phyloP scores from a whole-genome alignment of 2,888 invertebrate species.

The Eupsilia transversa region DNA sequence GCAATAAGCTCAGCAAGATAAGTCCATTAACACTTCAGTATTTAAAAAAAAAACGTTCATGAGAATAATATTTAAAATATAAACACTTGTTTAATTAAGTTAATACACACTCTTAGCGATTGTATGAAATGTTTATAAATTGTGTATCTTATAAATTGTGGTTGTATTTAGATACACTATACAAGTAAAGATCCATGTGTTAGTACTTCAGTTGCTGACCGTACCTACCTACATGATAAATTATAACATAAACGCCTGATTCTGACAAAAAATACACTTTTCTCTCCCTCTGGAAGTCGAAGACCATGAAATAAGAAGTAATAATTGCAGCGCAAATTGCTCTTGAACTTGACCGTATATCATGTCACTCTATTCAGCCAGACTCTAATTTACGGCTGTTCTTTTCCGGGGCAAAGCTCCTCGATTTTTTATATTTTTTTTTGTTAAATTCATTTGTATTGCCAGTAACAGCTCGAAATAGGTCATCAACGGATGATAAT shows the following conservation, averaged over 20 bases:
- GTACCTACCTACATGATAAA: background rate
- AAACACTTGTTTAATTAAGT: no score
- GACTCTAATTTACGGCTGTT: background rate
- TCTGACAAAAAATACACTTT: background rate
- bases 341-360: slow-evolving; percentile 33
- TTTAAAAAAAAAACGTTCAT: no score
- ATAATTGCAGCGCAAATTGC: background rate
- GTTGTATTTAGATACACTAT: no score
- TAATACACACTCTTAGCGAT: no score
- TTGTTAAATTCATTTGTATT: slow-evolving; percentile 32
- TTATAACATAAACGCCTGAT: background rate
- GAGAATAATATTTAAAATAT: no score
- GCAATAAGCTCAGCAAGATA: no score
- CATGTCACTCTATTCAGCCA: slow-evolving; percentile 3
- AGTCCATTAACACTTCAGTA: no score
- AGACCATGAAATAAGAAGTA: background rate
- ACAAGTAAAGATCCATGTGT: no score
- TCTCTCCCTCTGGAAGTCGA: background rate
- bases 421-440: slow-evolving; percentile 3
- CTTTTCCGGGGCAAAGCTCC: background rate
- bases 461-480: slow-evolving; percentile 49
- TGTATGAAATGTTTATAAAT: no score
- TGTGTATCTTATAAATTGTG: no score
- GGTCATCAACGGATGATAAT: slow-evolving; percentile 66
- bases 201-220: background rate